Evolutionary conservation across 2,797 vertebrate species (phyloP).

Genomic region (Sebastes matsubarae): DNA sequence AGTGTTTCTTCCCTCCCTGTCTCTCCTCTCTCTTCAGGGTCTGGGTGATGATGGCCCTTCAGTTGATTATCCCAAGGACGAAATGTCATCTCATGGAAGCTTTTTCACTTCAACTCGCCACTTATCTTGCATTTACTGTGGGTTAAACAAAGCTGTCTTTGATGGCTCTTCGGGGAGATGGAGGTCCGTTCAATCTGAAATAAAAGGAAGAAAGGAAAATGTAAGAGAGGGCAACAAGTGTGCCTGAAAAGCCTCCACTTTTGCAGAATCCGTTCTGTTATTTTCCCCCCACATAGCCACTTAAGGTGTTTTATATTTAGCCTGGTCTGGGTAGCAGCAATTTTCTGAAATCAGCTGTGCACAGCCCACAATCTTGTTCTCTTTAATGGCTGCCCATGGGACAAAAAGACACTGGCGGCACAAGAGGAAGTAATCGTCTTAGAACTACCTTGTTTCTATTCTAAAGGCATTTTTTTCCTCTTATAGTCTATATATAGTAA

Average conservation of each 20-base stretch:
- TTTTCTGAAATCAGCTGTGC: slow-evolving; percentile 2
- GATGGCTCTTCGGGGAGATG: slow-evolving; percentile 28
- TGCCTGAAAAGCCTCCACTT: neutral
- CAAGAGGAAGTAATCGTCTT: neutral
- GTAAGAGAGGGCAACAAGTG: slow-evolving; percentile 11
- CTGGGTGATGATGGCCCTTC: slow-evolving; percentile 22
- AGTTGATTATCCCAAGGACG: slow-evolving; percentile 43
- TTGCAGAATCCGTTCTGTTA: neutral
- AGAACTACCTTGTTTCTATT: neutral
- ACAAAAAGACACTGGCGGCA: slow-evolving; percentile 1
- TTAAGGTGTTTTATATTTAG: neutral
- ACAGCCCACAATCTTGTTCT: neutral
- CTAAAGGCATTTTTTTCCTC: neutral
- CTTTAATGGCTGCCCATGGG: neutral
- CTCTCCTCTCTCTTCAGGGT: slow-evolving; percentile 15
- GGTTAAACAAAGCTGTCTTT: slow-evolving; percentile 5
- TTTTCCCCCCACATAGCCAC: neutral
- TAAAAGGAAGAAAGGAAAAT: slow-evolving; percentile 34
- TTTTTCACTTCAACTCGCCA: slow-evolving; percentile 14
- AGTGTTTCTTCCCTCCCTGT: slow-evolving; percentile 7
- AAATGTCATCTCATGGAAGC: slow-evolving; percentile 69
- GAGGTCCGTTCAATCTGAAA: slow-evolving; percentile 63
- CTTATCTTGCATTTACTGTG: slow-evolving; percentile 25
- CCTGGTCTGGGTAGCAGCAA: neutral
- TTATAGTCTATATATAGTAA: neutral